Base-by-base conservation (phyloP, 2,113 vertebrate species). In the Promerops cafer region DNA sequence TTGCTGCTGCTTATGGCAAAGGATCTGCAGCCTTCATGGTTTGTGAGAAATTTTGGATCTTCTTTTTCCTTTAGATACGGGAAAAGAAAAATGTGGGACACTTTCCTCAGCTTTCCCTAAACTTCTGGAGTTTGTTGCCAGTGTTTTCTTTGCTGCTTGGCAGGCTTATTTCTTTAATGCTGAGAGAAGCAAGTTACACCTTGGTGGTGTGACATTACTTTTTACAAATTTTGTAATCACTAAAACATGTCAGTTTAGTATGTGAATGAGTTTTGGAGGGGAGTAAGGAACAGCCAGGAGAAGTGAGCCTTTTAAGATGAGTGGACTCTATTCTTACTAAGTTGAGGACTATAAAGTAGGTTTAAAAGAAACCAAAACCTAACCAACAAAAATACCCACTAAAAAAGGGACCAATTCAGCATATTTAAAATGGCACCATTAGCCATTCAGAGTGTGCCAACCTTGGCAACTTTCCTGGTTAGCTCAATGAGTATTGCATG, bases 401-500 rank as follows among this genome's bases (percentile, higher is more conserved):
- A n/a, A 44, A 39, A 83, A 76, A 69, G 31, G 7, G 10, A 65
- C 52, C 53, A 66, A 81, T 95, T 93, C 85, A 89, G 88, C 56
- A 68, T 92, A 78, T 89, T 89, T 88, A 35, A 86, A 96, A 83
- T 93, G 85, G 94, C 80, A 86, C 56, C 9, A 1, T 86, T 92
- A 52, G 47, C 49, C 86, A 86, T 97, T 97, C 79, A 94, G 76
- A 81, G 63, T 49, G 52, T 71, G 79, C 90, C 86, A 93, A 0
- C 82, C 54, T 76, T 96, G 96, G 94, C 96, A 94, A 2, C 53
- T 81, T 89, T 95, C 92, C 92, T 89, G 50, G 92, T 44, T 44
- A 78, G 74, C 40, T 95, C 90, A 94, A 11, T 87, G 60, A 37
- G 60, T 39, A 19, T 24, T 90, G 72, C 69, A 0, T 65, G 52